A percentile compares a stretch with the other conserved stretches of the same genome.
These are phyloP conservation scores for Pecten maximus DNA, from an alignment of 2,888 invertebrate species.

Conservation along the genomic window DNA sequence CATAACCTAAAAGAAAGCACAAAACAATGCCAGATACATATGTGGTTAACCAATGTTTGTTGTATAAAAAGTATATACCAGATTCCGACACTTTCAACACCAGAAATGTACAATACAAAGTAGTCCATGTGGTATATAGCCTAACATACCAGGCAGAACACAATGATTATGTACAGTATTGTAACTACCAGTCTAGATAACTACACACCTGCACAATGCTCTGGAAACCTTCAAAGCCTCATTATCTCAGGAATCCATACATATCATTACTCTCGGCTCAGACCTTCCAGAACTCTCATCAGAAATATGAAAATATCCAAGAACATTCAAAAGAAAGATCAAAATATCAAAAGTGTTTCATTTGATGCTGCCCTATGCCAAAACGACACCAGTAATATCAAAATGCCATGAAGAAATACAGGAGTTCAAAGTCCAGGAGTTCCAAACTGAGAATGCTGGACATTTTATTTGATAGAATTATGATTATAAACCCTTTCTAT, in stretches of 20 bases:
- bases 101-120: not conserved
- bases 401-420: no score
- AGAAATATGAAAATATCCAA: not conserved
- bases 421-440: no score
- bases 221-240: not conserved
- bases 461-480: no score
- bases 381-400: no score
- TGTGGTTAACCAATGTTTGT: constrained; percentile 7
- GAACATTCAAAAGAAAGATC: not conserved
- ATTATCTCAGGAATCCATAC: not conserved
- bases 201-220: not conserved
- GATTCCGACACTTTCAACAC: not conserved
- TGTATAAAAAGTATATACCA: not conserved
- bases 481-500: no score
- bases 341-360: no score
- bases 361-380: no score
- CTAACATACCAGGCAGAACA: not conserved
- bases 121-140: not conserved
- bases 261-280: not conserved
- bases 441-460: no score
- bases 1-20: not conserved
- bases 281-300: not conserved
- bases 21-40: not conserved
- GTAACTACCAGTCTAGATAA: not conserved
- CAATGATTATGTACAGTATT: not conserved